Conservation (phyloP, 2,113 vertebrate genomes). For the Malurus cyaneus region DNA sequence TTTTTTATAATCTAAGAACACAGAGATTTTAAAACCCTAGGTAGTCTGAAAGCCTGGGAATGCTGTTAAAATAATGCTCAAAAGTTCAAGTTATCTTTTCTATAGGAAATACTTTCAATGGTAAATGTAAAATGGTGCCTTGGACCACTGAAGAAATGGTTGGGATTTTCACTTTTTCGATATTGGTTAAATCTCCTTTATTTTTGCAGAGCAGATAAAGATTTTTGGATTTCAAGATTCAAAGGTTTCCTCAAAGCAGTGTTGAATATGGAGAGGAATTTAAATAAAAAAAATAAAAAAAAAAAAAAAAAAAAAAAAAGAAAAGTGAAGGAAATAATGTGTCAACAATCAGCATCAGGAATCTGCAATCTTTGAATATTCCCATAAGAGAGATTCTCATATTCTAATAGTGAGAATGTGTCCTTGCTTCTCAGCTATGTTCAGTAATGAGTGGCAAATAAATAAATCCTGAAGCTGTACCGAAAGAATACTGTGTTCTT, state of each 20-base stretch:
- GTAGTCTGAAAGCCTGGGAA: neutral
- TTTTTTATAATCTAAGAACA: neutral
- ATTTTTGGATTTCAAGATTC: neutral
- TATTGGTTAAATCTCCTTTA: neutral
- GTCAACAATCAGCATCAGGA: neutral
- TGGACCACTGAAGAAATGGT: neutral
- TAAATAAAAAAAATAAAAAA: neutral
- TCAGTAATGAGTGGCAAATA: neutral
- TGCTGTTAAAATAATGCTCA: neutral
- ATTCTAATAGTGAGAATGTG: neutral
- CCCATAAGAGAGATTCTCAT: rapidly evolving
- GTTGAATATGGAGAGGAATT: neutral
- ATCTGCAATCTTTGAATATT: neutral
- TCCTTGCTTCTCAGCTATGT: rapidly evolving
- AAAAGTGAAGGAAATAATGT: rapidly evolving
- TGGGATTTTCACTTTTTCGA: rapidly evolving
- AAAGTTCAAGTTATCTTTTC: neutral
- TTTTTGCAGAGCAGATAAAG: neutral
- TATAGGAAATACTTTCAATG: neutral
- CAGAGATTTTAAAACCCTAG: neutral
- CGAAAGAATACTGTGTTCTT: neutral
- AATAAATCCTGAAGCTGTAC: neutral
- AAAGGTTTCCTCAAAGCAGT: neutral
- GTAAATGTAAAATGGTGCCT: neutral
- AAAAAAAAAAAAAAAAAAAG: neutral